Percentiles rank a stretch among this genome's conserved stretches.
These are phyloP conservation scores for Ichneumoninae sp. DNA, from an alignment of 2,888 invertebrate species.

Conservation along the genomic window DNA sequence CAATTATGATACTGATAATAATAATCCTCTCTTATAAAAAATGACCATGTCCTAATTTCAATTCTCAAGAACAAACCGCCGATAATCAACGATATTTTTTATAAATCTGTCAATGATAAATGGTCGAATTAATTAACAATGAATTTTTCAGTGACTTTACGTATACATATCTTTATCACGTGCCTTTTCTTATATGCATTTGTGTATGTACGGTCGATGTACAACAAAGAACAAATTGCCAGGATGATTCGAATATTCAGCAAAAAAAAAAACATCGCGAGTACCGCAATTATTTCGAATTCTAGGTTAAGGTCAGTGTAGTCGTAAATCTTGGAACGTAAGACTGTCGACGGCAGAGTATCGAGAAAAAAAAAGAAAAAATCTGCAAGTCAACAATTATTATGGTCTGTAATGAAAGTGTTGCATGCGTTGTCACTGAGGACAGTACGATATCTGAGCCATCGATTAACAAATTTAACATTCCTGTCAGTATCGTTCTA, in stretches of 20 bases:
- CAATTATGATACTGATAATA: too few species aligned
- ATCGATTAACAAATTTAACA: constrained; percentile 33
- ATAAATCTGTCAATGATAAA: too few species aligned
- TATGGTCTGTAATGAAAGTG: constrained; percentile 1
- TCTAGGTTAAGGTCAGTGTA: constrained; percentile 19
- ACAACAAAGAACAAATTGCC: neutral
- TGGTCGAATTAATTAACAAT: too few species aligned
- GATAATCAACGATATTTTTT: too few species aligned
- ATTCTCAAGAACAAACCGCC: too few species aligned
- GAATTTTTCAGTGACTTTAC: too few species aligned
- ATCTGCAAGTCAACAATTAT: neutral
- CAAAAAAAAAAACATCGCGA: neutral
- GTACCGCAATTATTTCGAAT: constrained; percentile 17
- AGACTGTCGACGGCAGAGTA: neutral
- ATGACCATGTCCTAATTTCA: too few species aligned
- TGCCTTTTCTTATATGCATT: too few species aligned
- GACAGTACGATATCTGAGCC: neutral
- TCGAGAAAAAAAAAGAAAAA: neutral
- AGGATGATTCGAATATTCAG: neutral
- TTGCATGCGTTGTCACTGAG: constrained; percentile 5
- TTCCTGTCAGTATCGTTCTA: constrained; percentile 31
- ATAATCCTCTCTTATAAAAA: too few species aligned
- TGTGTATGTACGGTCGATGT: too few species aligned
- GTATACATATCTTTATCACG: too few species aligned
- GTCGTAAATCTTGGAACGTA: neutral